Evolutionary conservation across 2,797 vertebrate species (phyloP).

Genomic region (Rhinatrema bivittatum): DNA sequence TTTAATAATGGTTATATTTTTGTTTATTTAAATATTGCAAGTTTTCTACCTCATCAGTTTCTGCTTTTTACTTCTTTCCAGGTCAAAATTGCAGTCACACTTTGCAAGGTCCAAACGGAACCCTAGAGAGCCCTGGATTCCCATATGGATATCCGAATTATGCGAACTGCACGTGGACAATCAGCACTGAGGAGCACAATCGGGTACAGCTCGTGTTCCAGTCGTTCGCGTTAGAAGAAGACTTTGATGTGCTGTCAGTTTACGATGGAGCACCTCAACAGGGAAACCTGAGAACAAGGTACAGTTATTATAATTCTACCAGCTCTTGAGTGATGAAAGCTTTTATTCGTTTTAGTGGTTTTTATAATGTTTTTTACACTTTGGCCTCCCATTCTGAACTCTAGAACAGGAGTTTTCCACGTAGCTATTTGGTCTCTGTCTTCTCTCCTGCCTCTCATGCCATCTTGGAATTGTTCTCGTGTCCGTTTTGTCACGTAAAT

Average conservation of each 20-base stretch:
- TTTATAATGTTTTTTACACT: too few relatives aligned
- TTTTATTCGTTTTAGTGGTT: too few relatives aligned
- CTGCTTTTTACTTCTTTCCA: constrained; percentile 40
- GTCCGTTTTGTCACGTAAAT: not conserved
- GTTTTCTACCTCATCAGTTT: too few relatives aligned
- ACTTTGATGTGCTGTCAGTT: constrained; percentile 91
- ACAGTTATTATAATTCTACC: too few relatives aligned
- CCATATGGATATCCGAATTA: constrained; percentile 97
- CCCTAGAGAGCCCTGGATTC: constrained; percentile 93
- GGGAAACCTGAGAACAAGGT: constrained; percentile 88
- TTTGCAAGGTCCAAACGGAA: constrained; percentile 86
- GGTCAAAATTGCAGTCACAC: constrained; percentile 94
- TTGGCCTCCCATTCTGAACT: too few relatives aligned
- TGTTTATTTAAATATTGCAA: too few relatives aligned
- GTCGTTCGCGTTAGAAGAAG: constrained; percentile 94
- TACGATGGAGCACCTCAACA: constrained; percentile 87
- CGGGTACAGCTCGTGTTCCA: constrained; percentile 97
- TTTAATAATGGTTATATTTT: too few relatives aligned
- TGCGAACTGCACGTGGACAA: constrained; percentile 97
- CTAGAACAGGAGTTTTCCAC: too few relatives aligned
- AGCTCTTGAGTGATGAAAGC: too few relatives aligned
- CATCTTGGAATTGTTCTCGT: too few relatives aligned
- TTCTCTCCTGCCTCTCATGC: too few relatives aligned
- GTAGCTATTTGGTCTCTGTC: too few relatives aligned
- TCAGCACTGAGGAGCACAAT: constrained; percentile 85